Evolutionary conservation across 2,888 invertebrate genomes (phyloP), one percentile per base, ranked within the genome.

Genomic region (Harpalus rubripes): DNA sequence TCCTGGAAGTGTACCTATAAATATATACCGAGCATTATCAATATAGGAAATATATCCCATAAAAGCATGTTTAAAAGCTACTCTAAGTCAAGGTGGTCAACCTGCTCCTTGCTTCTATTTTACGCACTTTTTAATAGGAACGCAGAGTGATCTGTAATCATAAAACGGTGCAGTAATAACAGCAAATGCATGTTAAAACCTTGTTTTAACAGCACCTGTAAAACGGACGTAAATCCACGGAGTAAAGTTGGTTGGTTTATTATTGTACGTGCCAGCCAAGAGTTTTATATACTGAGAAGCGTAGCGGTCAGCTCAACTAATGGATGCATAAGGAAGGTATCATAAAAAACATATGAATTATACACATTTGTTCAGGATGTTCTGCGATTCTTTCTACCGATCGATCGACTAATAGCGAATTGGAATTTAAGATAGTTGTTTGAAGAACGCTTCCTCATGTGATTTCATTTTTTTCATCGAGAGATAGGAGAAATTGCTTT

Each of bases 101-200:
- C 68, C 72, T 72, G 82, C 39, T 82, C 26, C 72, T 58, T 58
- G 82, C 72, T 82, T 26, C 72, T 58, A 82, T 82, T 82, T 82
- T 68, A 82, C 68, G 82, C 72, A 58, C 56, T 81, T 81, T 81
- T 82, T 82, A 82, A 82, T 56, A 72, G 56, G 16, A 59, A 39
- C 74, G 41, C 10, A 15, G 83, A 83, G 74, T 83, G 83, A 83
- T 83, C 83, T 61, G 76, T 83, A 83, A 83, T 83, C 83, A 76
- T 83, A 83, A 83, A 83, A 83, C 68, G 56, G 56, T 41, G 61
- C 65, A 22, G 76, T 83, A 74, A 83, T 83, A 83, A 76, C 83
- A 83, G 83, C 74, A 83, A 83, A 83, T 83, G 61, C 74, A 76
- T 83, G 74, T 74, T 65, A 68, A 68, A 26, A 72, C 22, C 72